Evolutionary conservation across 2,888 invertebrate genomes (phyloP).

Genomic region (Kuschelorhynchus macadamiae): DNA sequence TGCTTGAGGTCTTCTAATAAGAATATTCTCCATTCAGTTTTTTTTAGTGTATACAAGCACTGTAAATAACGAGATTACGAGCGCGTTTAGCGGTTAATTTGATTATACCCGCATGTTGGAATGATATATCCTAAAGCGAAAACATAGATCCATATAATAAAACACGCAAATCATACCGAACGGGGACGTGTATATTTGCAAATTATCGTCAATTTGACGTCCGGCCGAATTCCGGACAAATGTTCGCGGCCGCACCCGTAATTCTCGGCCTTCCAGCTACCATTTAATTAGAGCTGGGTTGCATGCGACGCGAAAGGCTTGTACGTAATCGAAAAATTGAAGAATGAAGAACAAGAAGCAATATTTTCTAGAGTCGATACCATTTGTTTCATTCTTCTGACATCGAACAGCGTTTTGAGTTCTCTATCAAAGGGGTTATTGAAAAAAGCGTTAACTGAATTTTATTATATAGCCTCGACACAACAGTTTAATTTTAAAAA

Average conservation of each 20-base stretch:
- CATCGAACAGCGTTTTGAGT: too few species aligned
- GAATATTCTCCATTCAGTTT: too few species aligned
- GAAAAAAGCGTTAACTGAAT: too few species aligned
- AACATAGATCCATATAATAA: constrained; percentile 9
- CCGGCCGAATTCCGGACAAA: constrained; percentile 28
- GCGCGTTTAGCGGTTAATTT: constrained; percentile 99
- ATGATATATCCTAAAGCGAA: background rate
- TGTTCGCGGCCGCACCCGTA: constrained; percentile 38
- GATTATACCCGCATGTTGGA: background rate
- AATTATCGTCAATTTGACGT: constrained; percentile 40
- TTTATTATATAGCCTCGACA: too few species aligned
- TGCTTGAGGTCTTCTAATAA: too few species aligned
- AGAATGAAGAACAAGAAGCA: too few species aligned
- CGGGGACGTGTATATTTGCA: constrained; percentile 28
- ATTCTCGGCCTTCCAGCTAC: constrained; percentile 45
- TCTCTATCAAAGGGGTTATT: too few species aligned
- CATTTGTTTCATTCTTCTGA: too few species aligned
- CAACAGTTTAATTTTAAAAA: too few species aligned
- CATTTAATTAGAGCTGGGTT: constrained; percentile 35
- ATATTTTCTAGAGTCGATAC: too few species aligned
- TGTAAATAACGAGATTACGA: constrained; percentile 71
- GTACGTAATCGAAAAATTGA: too few species aligned
- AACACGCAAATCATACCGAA: constrained; percentile 8
- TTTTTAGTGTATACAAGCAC: too few species aligned
- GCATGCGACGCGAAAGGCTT: constrained; percentile 8